phyloP scores from a whole-genome alignment of 2,888 invertebrate genomes.

The Dryococelus australis region DNA sequence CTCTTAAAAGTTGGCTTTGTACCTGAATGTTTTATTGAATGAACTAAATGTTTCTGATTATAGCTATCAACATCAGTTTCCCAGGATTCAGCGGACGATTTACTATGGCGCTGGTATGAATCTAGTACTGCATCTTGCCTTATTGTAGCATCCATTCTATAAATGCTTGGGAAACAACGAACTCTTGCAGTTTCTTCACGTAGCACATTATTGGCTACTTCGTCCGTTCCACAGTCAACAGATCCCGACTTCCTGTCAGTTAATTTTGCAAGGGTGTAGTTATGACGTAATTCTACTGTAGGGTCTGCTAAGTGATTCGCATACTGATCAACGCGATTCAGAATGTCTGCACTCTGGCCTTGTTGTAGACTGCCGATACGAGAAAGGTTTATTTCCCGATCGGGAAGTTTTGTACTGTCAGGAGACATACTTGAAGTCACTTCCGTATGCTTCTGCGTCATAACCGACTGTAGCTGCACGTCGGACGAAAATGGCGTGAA shows the following conservation, averaged over 20 bases:
- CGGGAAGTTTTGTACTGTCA: not conserved
- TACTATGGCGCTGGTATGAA: not conserved
- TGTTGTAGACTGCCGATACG: not conserved
- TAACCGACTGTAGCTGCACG: not conserved
- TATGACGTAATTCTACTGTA: not conserved
- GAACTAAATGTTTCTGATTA: not conserved
- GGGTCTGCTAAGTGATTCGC: not conserved
- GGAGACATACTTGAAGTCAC: not conserved
- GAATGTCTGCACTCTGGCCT: not conserved
- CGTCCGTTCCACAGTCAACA: not conserved
- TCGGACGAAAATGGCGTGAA: not conserved
- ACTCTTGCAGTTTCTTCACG: not conserved
- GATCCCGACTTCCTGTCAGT: not conserved
- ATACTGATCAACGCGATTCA: not conserved
- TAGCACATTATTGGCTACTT: not conserved
- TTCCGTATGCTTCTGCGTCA: not conserved
- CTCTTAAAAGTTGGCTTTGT: not conserved
- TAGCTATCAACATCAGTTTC: not conserved
- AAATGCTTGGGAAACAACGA: not conserved
- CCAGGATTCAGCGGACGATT: not conserved
- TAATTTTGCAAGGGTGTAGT: not conserved
- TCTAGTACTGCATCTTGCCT: not conserved
- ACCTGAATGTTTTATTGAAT: not conserved
- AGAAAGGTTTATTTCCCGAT: not conserved
- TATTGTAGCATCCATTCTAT: not conserved